Evolutionary conservation across 2,113 vertebrate species (phyloP).

Genomic region (Zosterops lateralis): DNA sequence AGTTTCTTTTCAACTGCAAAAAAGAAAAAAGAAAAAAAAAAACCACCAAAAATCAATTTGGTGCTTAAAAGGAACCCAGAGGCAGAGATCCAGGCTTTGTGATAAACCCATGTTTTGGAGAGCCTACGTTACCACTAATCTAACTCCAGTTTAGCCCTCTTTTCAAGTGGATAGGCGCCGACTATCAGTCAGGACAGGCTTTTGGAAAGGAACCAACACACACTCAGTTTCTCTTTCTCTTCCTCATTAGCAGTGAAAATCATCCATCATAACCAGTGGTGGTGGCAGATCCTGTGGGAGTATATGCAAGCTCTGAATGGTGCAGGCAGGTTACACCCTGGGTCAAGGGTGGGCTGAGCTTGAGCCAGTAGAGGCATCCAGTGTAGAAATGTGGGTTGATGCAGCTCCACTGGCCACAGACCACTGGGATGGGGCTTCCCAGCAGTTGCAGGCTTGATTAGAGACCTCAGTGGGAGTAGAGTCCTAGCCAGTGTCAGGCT

Average conservation of each 20-base stretch:
- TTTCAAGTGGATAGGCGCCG: not conserved
- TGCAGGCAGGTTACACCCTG: not conserved
- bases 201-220: slow-evolving; percentile 19
- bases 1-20: not conserved
- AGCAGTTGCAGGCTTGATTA: not conserved
- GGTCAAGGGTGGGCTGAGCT: not conserved
- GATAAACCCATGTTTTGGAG: not conserved
- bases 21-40: not conserved
- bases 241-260: slow-evolving; percentile 33
- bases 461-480: not conserved
- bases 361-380: not conserved
- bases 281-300: not conserved
- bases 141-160: not conserved
- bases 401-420: not conserved
- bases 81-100: not conserved
- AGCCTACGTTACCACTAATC: not conserved
- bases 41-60: not conserved
- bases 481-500: not conserved
- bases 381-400: not conserved
- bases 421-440: not conserved
- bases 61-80: not conserved
- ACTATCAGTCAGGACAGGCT: slow-evolving; percentile 9
- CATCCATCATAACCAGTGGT: not conserved
- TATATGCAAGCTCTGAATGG: not conserved
- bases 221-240: slow-evolving; percentile 16